phyloP scores from a whole-genome alignment of 2,888 invertebrate species.

The Margaritifera margaritifera region DNA sequence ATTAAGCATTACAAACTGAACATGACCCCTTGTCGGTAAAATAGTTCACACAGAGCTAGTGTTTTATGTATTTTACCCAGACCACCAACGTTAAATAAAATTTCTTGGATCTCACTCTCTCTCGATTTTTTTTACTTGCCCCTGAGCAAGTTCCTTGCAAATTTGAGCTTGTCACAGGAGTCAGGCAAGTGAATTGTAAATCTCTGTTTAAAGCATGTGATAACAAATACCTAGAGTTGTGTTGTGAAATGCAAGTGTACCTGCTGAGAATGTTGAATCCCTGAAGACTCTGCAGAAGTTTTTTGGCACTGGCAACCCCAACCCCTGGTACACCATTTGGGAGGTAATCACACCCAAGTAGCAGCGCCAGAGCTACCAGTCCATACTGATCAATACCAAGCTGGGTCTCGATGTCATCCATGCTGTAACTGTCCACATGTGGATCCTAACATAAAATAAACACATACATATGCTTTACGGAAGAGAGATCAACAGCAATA shows the following conservation, averaged over 20 bases:
- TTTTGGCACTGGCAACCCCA: conserved; percentile 84
- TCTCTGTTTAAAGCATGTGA: background rate
- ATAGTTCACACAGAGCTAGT: no score
- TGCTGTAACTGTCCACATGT: conserved; percentile 78
- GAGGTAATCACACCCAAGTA: conserved; percentile 91
- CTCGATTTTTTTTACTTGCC: no score
- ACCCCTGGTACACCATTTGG: conserved; percentile 82
- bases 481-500: background rate
- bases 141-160: no score
- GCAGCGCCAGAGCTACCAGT: conserved; percentile 86
- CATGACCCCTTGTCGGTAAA: no score
- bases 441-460: conserved; percentile 76
- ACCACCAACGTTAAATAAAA: no score
- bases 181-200: no score
- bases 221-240: background rate
- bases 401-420: conserved; percentile 78
- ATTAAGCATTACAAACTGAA: no score
- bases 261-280: conserved; percentile 50
- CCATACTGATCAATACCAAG: conserved; percentile 86
- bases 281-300: conserved; percentile 69
- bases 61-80: no score
- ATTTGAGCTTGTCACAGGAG: no score
- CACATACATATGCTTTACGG: background rate
- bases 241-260: conserved; percentile 26
- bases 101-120: no score